These are phyloP conservation scores for Xiphorhynchus erythropygius DNA, from an alignment of 2,797 vertebrate genomes.

Conservation along the genomic window DNA sequence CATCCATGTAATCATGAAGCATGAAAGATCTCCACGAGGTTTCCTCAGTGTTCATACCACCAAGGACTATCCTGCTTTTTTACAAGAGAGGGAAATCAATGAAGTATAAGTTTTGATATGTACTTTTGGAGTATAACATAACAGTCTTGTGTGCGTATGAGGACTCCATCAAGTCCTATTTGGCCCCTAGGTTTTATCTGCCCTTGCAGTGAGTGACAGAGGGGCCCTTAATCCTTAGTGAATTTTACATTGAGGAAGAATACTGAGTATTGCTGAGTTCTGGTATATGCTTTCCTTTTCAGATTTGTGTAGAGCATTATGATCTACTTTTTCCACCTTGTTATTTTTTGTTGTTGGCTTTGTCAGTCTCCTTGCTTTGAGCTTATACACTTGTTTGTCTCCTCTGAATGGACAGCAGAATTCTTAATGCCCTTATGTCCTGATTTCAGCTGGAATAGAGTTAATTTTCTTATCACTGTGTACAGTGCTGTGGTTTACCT, in stretches of 20 bases:
- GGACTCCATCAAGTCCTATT: background rate
- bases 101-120: background rate
- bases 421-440: background rate
- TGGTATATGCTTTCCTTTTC: background rate
- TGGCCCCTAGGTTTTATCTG: background rate
- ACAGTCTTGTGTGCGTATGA: rapidly evolving
- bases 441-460: background rate
- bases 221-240: background rate
- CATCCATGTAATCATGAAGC: background rate
- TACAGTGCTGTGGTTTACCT: background rate
- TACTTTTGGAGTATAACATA: background rate
- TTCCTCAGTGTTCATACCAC: background rate
- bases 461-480: background rate
- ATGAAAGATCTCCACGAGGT: background rate
- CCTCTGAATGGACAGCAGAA: background rate
- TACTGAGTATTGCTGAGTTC: background rate
- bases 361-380: background rate
- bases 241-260: background rate
- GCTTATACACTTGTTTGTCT: background rate
- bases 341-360: background rate
- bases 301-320: background rate
- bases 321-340: background rate
- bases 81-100: background rate
- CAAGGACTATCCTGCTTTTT: background rate
- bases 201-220: background rate